Percentiles rank a stretch among this genome's conserved stretches.
These are phyloP conservation scores for Sialis lutaria DNA, from an alignment of 2,888 invertebrate species.

Conservation along the genomic window DNA sequence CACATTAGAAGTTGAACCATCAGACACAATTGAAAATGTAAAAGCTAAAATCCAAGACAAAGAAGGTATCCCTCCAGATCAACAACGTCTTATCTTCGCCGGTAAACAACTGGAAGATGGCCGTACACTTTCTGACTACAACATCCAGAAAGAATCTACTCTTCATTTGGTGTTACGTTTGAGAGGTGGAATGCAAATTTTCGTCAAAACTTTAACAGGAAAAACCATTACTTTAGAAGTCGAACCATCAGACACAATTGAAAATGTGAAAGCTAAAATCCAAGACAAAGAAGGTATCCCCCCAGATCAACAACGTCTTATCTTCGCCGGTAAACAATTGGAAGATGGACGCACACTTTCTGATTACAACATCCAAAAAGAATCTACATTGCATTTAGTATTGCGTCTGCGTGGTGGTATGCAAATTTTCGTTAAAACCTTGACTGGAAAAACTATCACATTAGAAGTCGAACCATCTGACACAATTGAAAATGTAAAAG, in stretches of 20 bases:
- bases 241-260: conserved; percentile 42
- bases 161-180: conserved; percentile 79
- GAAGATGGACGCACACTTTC: conserved; percentile 47
- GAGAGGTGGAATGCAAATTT: conserved; percentile 48
- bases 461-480: conserved; percentile 56
- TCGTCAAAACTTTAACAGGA: conserved; percentile 34
- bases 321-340: conserved; percentile 48
- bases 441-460: conserved; percentile 41
- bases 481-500: conserved; percentile 87
- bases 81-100: conserved; percentile 72
- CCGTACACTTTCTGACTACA: conserved; percentile 48
- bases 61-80: conserved; percentile 74
- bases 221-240: conserved; percentile 35
- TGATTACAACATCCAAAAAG: conserved; percentile 50
- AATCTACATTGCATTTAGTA: conserved; percentile 37
- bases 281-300: conserved; percentile 37
- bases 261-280: conserved; percentile 39
- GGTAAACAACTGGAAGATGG: conserved; percentile 50
- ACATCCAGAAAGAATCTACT: conserved; percentile 85
- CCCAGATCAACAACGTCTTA: conserved; percentile 42
- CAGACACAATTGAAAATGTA: conserved; percentile 42
- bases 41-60: conserved; percentile 44
- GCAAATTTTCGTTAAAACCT: conserved; percentile 41
- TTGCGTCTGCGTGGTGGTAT: conserved; percentile 47
- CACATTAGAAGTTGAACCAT: conserved; percentile 36